Percentiles rank a stretch among this genome's conserved stretches.
phyloP scores from a whole-genome alignment of 2,888 invertebrate genomes.

The Hydropsyche betteni region DNA sequence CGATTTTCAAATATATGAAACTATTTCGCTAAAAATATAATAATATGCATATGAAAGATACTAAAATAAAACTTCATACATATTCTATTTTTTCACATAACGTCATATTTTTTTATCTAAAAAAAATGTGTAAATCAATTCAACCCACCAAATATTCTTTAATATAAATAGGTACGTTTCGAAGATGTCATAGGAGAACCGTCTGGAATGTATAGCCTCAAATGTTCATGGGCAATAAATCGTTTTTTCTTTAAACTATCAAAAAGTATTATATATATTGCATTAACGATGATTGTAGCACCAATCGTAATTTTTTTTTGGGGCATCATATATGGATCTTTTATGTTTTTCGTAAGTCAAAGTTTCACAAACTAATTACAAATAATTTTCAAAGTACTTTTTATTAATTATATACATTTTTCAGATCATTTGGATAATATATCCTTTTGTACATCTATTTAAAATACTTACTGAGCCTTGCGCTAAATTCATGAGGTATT shows the following conservation, averaged over 20 bases:
- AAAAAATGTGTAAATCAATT: too few relatives aligned
- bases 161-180: neutral
- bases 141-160: too few relatives aligned
- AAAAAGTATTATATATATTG: neutral
- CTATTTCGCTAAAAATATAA: too few relatives aligned
- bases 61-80: too few relatives aligned
- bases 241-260: neutral
- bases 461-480: neutral
- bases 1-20: too few relatives aligned
- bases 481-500: neutral
- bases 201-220: neutral
- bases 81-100: too few relatives aligned
- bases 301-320: neutral
- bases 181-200: constrained; percentile 3
- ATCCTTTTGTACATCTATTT: neutral
- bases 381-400: too few relatives aligned
- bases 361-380: too few relatives aligned
- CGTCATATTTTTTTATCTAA: too few relatives aligned
- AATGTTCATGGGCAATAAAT: neutral
- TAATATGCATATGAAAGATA: neutral
- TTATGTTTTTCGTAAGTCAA: neutral
- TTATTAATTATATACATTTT: too few relatives aligned
- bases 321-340: neutral
- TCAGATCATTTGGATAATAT: neutral
- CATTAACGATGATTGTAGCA: neutral